These are phyloP conservation scores for Lasioglossum morio DNA, from an alignment of 2,888 invertebrate species.

Conservation along the genomic window DNA sequence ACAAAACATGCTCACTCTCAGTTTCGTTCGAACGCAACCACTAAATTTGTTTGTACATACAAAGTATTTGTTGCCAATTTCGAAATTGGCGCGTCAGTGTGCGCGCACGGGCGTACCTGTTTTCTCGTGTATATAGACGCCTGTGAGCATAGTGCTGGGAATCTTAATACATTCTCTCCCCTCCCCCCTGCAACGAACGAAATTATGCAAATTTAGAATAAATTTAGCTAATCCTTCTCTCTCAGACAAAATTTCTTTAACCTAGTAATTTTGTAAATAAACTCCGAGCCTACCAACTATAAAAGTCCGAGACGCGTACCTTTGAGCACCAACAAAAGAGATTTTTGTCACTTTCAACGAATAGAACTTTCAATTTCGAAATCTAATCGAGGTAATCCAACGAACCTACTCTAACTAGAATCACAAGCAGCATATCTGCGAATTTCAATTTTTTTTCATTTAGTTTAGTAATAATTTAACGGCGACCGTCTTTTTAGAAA, in stretches of 20 bases:
- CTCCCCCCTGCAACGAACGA: background rate
- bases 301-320: background rate
- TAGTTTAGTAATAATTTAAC: background rate
- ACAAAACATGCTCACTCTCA: slow-evolving; percentile 22
- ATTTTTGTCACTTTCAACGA: slow-evolving; percentile 17
- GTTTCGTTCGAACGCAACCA: slow-evolving; percentile 67
- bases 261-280: slow-evolving; percentile 14
- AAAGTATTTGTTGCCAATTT: slow-evolving; percentile 52
- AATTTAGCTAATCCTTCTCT: background rate
- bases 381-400: slow-evolving; percentile 42
- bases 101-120: slow-evolving; percentile 24
- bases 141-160: slow-evolving; percentile 6
- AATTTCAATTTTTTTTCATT: slow-evolving; percentile 19
- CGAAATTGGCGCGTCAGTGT: slow-evolving; percentile 25
- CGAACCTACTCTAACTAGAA: slow-evolving; percentile 48
- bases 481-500: background rate
- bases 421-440: slow-evolving; percentile 44
- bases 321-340: background rate
- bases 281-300: background rate
- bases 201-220: slow-evolving; percentile 7
- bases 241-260: background rate
- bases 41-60: slow-evolving; percentile 55
- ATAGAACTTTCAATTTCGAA: slow-evolving; percentile 36
- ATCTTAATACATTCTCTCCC: background rate
- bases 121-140: background rate